phyloP scores from a whole-genome alignment of 2,113 vertebrate genomes.

The Rynchops niger region DNA sequence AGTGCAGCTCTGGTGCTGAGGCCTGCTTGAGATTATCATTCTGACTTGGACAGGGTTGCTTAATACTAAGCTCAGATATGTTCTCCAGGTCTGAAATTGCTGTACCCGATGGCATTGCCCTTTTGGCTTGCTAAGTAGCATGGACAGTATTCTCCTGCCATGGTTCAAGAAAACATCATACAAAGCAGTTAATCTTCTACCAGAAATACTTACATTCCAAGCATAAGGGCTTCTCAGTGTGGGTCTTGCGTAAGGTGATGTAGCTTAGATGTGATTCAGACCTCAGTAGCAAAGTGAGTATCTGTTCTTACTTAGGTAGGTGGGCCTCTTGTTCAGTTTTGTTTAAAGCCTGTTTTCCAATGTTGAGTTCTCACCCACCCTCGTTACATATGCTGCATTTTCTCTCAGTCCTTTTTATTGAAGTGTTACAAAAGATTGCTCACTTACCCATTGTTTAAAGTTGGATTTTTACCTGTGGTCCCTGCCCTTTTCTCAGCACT shows the following conservation, averaged over 20 bases:
- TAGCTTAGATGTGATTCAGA: not conserved
- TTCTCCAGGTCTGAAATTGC: not conserved
- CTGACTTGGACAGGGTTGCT: not conserved
- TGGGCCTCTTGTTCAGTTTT: not conserved
- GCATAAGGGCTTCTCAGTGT: not conserved
- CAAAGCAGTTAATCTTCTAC: not conserved
- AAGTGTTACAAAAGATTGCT: not conserved
- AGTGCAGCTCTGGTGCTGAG: not conserved
- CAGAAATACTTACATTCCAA: not conserved
- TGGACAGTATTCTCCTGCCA: not conserved
- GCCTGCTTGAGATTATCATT: not conserved
- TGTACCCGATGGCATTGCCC: not conserved
- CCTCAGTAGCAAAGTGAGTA: not conserved
- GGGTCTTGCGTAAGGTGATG: accelerated
- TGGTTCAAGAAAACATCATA: not conserved
- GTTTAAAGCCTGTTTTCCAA: not conserved
- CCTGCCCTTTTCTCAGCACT: not conserved
- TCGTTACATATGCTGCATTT: not conserved
- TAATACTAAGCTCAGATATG: not conserved
- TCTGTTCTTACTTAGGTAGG: not conserved
- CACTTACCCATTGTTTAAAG: not conserved
- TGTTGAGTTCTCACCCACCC: not conserved
- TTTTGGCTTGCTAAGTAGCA: not conserved
- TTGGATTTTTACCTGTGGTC: not conserved
- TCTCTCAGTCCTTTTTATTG: not conserved